Evolutionary conservation across 1,140 invertebrate species (phyloP), one percentile per base, ranked within the genome.

Genomic region (Calephelis virginiensis): DNA sequence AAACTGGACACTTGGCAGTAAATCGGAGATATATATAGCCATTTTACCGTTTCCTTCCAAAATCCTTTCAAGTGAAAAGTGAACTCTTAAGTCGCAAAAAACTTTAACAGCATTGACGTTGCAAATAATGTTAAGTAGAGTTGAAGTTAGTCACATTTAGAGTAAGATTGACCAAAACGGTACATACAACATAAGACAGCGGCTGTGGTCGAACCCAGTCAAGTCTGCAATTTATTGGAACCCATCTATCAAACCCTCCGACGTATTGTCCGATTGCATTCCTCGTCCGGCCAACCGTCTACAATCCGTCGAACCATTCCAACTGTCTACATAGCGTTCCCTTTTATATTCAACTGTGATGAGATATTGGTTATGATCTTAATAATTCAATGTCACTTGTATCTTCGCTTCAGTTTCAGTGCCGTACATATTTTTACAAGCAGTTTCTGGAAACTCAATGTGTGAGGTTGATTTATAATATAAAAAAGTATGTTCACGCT

Each of bases 251-350:
- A 81, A 77, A 50, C 71, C 69, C 73, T 73, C 77, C 73, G 75
- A 67, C 71, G 79, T 76, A 83, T 81, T 80, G 79, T 83, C 77
- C 77, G 74, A 85, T 83, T 75, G 76, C 81, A 86, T 86, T 84
- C 86, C 81, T 73, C 71, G 68, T 64, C 68, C 69, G 71, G 61
- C 66, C 65, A 48, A 66, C 59, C 61, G 70, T 65, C 64, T 72
- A 75, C 70, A 78, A 83, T 83, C 79, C 75, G 74, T 68, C 77
- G 66, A 68, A 68, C 69, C 67, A 82, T 76, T 74, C 73, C 66
- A 53, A 64, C 66, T 67, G 75, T 78, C 74, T 66, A 65, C 66
- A 66, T 76, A 76, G 76, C 76, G 71, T 80, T 82, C 72, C 72
- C 69, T 77, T 77, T 79, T 72, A 68, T 66, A 75, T 70, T 74